phyloP scores from a whole-genome alignment of 1,140 invertebrate species.

The Penaeus japonicus region DNA sequence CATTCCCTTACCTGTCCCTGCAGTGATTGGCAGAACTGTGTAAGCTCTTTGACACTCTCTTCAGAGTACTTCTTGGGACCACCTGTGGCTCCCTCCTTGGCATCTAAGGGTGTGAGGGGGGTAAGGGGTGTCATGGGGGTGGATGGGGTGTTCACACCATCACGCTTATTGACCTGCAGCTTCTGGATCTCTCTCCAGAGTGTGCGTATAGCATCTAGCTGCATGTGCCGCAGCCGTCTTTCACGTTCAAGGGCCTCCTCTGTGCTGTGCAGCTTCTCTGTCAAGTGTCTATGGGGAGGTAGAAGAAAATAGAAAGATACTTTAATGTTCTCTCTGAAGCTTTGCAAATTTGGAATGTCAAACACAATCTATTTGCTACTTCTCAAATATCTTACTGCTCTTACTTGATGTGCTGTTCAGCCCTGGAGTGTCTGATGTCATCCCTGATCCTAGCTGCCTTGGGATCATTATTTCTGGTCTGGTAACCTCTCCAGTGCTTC shows the following conservation, averaged over 20 bases:
- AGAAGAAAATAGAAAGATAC: not conserved
- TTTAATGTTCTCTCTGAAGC: not conserved
- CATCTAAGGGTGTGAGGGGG: slow-evolving; percentile 56
- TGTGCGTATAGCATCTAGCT: slow-evolving; percentile 89
- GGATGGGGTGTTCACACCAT: slow-evolving; percentile 51
- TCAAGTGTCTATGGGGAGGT: slow-evolving; percentile 64
- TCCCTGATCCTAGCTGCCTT: slow-evolving; percentile 77
- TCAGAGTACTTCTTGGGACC: slow-evolving; percentile 48
- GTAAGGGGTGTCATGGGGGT: slow-evolving; percentile 58
- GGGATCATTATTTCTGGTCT: slow-evolving; percentile 78
- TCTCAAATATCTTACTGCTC: slow-evolving; percentile 59
- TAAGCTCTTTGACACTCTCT: slow-evolving; percentile 56
- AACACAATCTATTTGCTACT: not conserved
- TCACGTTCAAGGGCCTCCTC: slow-evolving; percentile 84
- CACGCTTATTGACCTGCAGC: slow-evolving; percentile 50
- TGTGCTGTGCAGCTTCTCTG: slow-evolving; percentile 81
- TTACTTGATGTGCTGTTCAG: slow-evolving; percentile 87
- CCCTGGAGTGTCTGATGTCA: slow-evolving; percentile 79
- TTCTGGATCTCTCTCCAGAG: slow-evolving; percentile 84
- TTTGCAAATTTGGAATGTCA: not conserved
- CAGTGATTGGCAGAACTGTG: slow-evolving; percentile 51
- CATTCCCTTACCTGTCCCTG: slow-evolving; percentile 49
- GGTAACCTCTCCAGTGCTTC: slow-evolving; percentile 86
- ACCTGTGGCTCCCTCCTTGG: not conserved
- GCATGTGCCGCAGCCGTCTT: slow-evolving; percentile 82